Evolutionary conservation across 1,140 invertebrate species (phyloP).

Genomic region (Phortica variegata): DNA sequence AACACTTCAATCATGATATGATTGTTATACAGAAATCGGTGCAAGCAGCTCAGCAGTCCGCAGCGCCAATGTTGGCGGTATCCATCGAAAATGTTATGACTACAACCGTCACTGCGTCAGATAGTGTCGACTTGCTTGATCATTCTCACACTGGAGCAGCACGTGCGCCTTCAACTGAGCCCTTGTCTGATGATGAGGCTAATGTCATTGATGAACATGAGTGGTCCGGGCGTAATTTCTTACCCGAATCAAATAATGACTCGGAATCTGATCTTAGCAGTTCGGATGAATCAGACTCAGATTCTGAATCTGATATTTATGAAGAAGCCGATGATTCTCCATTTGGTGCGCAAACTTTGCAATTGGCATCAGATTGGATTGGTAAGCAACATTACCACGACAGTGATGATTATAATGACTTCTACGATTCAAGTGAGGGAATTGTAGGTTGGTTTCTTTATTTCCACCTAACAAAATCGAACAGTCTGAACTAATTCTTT

Average conservation of each 20-base stretch:
- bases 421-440: slow-evolving; percentile 54
- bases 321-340: slow-evolving; percentile 57
- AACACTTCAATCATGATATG: too few relatives aligned
- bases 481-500: not conserved
- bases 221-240: slow-evolving; percentile 89
- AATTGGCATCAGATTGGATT: slow-evolving; percentile 56
- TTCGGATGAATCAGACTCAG: slow-evolving; percentile 44
- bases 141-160: slow-evolving; percentile 48
- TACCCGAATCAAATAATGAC: slow-evolving; percentile 76
- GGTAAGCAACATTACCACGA: slow-evolving; percentile 55
- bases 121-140: slow-evolving; percentile 64
- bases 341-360: slow-evolving; percentile 53
- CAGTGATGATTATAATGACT: slow-evolving; percentile 49
- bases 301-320: slow-evolving; percentile 50
- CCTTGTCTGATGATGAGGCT: slow-evolving; percentile 69
- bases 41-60: not conserved
- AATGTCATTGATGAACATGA: slow-evolving; percentile 85
- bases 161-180: slow-evolving; percentile 51
- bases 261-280: slow-evolving; percentile 62
- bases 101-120: slow-evolving; percentile 34
- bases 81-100: too few relatives aligned
- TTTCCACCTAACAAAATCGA: not conserved
- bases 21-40: not conserved
- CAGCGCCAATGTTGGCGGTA: not conserved
- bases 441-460: slow-evolving; percentile 33